These are phyloP conservation scores for Amblyraja radiata DNA, from an alignment of 2,797 vertebrate species.

Conservation along the genomic window DNA sequence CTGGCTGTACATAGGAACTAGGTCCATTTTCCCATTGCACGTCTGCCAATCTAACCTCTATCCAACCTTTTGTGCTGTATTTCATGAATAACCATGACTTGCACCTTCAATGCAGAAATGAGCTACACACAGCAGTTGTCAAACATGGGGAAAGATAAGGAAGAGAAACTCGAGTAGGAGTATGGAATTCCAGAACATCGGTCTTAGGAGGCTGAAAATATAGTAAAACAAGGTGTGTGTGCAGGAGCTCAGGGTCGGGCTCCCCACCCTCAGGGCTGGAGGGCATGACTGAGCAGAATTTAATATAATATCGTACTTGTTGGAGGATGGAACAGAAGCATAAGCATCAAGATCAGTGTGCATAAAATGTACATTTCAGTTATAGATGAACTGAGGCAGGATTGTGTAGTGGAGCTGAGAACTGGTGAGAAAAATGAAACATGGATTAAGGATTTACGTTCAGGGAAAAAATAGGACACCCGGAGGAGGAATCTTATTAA, in stretches of 20 bases:
- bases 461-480: background rate
- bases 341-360: background rate
- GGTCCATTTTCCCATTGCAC: background rate
- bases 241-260: background rate
- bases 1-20: background rate
- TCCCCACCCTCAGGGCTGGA: background rate
- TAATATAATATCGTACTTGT: background rate
- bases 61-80: background rate
- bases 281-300: background rate
- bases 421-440: background rate
- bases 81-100: background rate
- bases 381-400: background rate
- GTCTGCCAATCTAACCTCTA: background rate
- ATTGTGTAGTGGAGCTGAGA: background rate
- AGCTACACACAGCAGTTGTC: background rate
- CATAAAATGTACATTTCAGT: background rate
- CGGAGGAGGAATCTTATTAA: no score
- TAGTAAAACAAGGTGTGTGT: background rate
- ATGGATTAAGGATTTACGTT: background rate
- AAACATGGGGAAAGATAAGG: background rate
- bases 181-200: background rate
- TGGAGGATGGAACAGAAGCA: background rate
- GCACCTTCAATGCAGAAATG: background rate
- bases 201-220: background rate
- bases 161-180: background rate